These are phyloP conservation scores for Xiphophorus hellerii DNA, from an alignment of 2,113 vertebrate species.

Conservation along the genomic window DNA sequence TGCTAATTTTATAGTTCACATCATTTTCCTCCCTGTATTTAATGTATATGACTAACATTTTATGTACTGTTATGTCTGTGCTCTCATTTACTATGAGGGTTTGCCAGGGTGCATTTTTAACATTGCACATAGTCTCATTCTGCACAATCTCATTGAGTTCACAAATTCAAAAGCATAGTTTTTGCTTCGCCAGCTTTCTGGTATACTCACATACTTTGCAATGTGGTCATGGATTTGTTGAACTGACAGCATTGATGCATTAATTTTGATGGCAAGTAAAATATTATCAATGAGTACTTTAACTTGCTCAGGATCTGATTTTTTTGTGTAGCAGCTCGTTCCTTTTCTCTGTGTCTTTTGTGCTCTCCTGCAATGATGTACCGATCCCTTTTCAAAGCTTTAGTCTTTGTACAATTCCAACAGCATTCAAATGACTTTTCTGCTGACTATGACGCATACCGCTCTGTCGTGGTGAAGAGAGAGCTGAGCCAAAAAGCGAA, in stretches of 20 bases:
- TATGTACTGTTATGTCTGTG: constrained; percentile 24
- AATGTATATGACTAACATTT: constrained; percentile 36
- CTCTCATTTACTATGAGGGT: constrained; percentile 17
- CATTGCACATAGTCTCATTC: no score
- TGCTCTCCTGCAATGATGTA: constrained; percentile 16
- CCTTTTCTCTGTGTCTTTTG: constrained; percentile 1
- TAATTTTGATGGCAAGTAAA: constrained; percentile 1
- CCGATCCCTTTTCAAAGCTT: constrained; percentile 10
- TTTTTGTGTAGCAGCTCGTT: neutral
- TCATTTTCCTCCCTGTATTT: constrained; percentile 34
- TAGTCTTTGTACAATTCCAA: constrained; percentile 18
- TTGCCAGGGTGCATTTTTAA: constrained; percentile 23
- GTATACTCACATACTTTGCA: neutral
- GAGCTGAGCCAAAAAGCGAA: no score
- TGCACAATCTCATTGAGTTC: constrained; percentile 13
- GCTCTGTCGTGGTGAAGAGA: no score
- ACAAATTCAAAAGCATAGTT: constrained; percentile 32
- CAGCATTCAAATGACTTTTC: constrained; percentile 32
- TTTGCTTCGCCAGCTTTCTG: constrained; percentile 33
- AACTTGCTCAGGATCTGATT: neutral
- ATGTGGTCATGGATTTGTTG: constrained; percentile 4
- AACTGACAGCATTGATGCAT: neutral
- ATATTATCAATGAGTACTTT: neutral
- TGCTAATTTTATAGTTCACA: constrained; percentile 21
- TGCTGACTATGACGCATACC: constrained; percentile 25